Evolutionary conservation across 1,140 invertebrate species (phyloP).

Genomic region (Caenorhabditis briggsae): DNA sequence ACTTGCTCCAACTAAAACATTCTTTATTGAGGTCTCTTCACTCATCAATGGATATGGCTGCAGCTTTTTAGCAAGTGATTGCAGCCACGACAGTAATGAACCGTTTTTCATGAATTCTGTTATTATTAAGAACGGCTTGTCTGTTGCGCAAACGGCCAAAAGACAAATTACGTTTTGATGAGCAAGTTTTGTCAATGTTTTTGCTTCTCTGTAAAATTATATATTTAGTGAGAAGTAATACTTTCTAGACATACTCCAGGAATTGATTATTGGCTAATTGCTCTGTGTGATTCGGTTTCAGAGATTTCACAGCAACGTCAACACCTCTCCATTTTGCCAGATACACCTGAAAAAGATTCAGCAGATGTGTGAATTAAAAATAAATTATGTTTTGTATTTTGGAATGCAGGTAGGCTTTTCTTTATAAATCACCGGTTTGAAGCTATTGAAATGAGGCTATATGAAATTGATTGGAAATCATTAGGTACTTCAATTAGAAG

Average conservation of each 20-base stretch:
- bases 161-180: constrained; percentile 41
- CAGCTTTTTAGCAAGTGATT: constrained; percentile 8
- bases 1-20: constrained; percentile 43
- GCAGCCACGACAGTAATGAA: constrained; percentile 29
- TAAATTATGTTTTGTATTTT: no score
- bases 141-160: constrained; percentile 4
- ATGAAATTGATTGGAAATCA: no score
- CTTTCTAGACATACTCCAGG: constrained; percentile 8
- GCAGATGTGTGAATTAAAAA: neutral
- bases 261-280: constrained; percentile 28
- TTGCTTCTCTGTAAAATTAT: constrained; percentile 9
- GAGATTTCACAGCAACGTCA: constrained; percentile 24
- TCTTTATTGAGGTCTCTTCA: constrained; percentile 5
- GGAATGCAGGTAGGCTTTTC: no score
- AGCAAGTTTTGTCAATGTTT: neutral
- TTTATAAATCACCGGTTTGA: no score
- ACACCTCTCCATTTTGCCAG: constrained; percentile 14
- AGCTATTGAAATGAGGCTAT: no score
- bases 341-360: neutral
- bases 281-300: constrained; percentile 32
- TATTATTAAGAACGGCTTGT: constrained; percentile 12
- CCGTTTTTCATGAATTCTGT: constrained; percentile 37
- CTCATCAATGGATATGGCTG: constrained; percentile 23
- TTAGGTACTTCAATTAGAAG: no score
- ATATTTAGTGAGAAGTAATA: neutral